Evolutionary conservation across 2,113 vertebrate genomes (phyloP).

Genomic region (Periophthalmus modestus): DNA sequence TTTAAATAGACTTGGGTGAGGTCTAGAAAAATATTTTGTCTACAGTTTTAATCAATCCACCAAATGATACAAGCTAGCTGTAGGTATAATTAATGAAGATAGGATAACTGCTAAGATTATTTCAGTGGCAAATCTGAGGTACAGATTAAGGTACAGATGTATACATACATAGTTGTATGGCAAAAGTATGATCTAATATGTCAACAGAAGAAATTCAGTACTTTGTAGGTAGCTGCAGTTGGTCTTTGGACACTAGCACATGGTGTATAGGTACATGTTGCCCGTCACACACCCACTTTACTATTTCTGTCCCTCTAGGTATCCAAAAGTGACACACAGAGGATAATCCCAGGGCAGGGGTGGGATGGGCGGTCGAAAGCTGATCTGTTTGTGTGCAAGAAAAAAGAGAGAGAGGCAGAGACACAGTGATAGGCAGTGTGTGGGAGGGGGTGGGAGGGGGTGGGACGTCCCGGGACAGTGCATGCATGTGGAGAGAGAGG

Average conservation of each 20-base stretch:
- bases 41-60: no score
- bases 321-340: constrained; percentile 28
- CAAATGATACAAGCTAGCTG: no score
- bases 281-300: constrained; percentile 52
- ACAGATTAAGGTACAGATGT: no score
- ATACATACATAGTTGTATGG: not conserved
- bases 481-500: constrained; percentile 5
- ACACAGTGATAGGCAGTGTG: constrained; percentile 43
- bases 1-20: no score
- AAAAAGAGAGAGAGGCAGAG: constrained; percentile 24
- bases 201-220: not conserved
- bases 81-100: no score
- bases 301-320: constrained; percentile 70
- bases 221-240: not conserved
- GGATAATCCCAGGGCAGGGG: constrained; percentile 58
- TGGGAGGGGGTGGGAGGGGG: constrained; percentile 3
- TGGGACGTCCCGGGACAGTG: constrained; percentile 11
- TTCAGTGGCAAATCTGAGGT: no score
- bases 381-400: constrained; percentile 65
- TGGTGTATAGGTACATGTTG: constrained; percentile 20
- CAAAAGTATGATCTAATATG: not conserved
- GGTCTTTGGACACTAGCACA: not conserved
- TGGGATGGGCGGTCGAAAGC: constrained; percentile 71
- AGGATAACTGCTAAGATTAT: no score
- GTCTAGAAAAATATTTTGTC: no score